Base-by-base conservation (phyloP, 1,140 invertebrate genomes). In the Atta texana region DNA sequence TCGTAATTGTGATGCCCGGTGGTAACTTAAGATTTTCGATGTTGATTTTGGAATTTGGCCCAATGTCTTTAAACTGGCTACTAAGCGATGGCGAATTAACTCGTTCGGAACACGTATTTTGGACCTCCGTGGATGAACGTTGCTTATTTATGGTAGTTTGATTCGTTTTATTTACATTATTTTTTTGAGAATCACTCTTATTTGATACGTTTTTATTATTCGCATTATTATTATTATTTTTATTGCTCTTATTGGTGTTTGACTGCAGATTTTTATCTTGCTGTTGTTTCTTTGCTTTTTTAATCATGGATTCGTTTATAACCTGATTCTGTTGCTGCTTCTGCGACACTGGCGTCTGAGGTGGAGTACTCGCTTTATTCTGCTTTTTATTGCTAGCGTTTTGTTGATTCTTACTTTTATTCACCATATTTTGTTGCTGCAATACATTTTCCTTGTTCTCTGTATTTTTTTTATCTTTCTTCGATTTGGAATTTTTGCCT, bases 1-100 rank as follows among this genome's bases (percentile, higher is more conserved):
- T 97, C 0, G 98, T 98, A 59, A 98, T 96, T 3, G 98, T 98
- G 34, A 98, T 98, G 7, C 97, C 97, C 8, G 97, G 97, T 2
- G 98, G 98, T 84, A 98, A 94, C 63, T 96, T 96, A 1, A 98
- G 93, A 92, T 97, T 97, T 51, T 97, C 97, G 86, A 98, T 95
- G 78, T 94, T 94, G 24, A 95, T 95, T 59, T 93, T 95, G 0
- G 93, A 88, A 61, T 92, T 91, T 39, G 82, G 77, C 0, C 89
- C 86, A 7, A 93, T 89, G 21, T 95, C 93, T 51, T 93, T 94
- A n/a, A 93, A 92, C 55, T 95, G 92, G 34, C 82, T 94, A 44
- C 92, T 94, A 14, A 93, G 53, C 24, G 86, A 85, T 0, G 92
- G 92, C 1, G 88, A 71, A 51, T 84, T 92, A 0, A 92, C 24